phyloP scores from a whole-genome alignment of 2,888 invertebrate genomes.

The Mythimna loreyi region DNA sequence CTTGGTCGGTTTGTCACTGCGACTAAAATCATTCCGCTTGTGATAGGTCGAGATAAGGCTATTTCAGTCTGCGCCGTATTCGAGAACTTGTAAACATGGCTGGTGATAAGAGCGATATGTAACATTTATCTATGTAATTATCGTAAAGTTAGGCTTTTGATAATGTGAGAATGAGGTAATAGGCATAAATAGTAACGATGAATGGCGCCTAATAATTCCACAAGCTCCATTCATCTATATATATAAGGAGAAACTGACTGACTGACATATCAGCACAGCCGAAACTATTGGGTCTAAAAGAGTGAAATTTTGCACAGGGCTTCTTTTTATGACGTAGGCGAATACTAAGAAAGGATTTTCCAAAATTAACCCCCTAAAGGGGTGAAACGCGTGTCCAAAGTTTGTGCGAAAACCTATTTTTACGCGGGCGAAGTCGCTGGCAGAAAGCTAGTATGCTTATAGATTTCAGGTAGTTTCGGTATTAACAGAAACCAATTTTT shows the following conservation, averaged over 20 bases:
- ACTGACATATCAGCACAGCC: no score
- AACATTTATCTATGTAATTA: constrained; percentile 34
- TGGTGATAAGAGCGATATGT: constrained; percentile 32
- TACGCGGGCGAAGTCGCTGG: no score
- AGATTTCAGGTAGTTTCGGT: neutral
- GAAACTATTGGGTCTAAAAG: no score
- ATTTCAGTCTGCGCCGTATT: constrained; percentile 32
- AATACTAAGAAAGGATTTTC: no score
- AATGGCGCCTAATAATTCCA: neutral
- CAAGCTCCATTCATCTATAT: no score
- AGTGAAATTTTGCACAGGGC: no score
- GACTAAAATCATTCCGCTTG: constrained; percentile 13
- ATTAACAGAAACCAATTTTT: neutral
- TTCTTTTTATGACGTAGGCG: no score
- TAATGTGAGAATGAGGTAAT: constrained; percentile 20
- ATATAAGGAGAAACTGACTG: no score
- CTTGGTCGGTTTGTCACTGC: constrained; percentile 29
- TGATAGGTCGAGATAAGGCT: constrained; percentile 37
- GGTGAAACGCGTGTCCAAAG: no score
- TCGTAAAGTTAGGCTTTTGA: constrained; percentile 12
- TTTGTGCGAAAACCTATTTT: no score
- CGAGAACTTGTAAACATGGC: constrained; percentile 40
- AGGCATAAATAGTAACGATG: constrained; percentile 17
- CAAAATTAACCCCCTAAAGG: no score
- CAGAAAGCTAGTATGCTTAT: no score